Conservation (phyloP, 2,797 vertebrate genomes). For the Microctenopoma lineatum region DNA sequence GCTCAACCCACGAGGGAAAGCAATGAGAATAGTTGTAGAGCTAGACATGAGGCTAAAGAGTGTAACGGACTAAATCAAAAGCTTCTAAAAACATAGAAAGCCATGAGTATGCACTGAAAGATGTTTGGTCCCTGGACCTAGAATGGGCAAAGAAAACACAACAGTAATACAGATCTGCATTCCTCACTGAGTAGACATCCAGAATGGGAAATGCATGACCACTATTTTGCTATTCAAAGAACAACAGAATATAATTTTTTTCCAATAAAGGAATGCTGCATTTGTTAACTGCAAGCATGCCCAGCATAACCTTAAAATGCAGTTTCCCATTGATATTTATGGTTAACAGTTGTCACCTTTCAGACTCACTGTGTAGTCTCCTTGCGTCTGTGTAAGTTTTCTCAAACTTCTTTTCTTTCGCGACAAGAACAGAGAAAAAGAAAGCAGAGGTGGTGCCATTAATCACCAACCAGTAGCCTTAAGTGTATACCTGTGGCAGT, state of each 20-base stretch:
- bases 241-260: slow-evolving; percentile 38
- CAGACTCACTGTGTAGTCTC: no score
- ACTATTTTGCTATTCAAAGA: slow-evolving; percentile 61
- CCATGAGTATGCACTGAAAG: slow-evolving; percentile 69
- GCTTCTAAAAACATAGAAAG: slow-evolving; percentile 72
- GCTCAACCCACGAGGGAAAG: slow-evolving; percentile 78
- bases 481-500: slow-evolving; percentile 63
- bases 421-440: slow-evolving; percentile 26
- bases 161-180: slow-evolving; percentile 74
- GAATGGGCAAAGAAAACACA: slow-evolving; percentile 76
- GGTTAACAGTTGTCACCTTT: no score
- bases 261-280: slow-evolving; percentile 51
- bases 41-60: slow-evolving; percentile 70
- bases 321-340: slow-evolving; percentile 36
- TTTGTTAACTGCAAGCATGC: slow-evolving; percentile 38
- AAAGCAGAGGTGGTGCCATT: slow-evolving; percentile 57
- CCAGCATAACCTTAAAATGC: slow-evolving; percentile 47
- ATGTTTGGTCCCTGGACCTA: slow-evolving; percentile 63
- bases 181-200: slow-evolving; percentile 63
- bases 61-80: slow-evolving; percentile 73
- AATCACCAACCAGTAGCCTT: slow-evolving; percentile 58
- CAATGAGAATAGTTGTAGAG: slow-evolving; percentile 70
- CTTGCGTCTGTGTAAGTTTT: no score
- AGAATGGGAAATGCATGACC: slow-evolving; percentile 56
- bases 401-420: background rate